Conservation (phyloP, 2,113 vertebrate genomes). For the Ictalurus furcatus region DNA sequence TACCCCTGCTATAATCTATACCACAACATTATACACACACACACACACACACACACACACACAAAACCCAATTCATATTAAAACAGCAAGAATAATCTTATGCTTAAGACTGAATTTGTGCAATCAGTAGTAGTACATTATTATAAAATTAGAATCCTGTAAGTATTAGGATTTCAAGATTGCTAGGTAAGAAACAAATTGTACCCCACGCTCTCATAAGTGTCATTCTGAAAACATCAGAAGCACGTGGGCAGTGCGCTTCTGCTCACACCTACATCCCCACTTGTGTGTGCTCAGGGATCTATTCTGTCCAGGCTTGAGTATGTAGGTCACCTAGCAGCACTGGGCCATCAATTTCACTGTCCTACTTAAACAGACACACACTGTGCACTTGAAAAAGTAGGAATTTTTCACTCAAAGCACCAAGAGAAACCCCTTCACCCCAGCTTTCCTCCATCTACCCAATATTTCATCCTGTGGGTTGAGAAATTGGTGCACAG, state of each 20-base stretch:
- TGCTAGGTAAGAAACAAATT: slow-evolving; percentile 3
- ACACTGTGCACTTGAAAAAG: slow-evolving; percentile 56
- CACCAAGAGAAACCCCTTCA: slow-evolving; percentile 38
- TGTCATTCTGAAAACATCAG: slow-evolving; percentile 40
- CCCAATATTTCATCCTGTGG: slow-evolving; percentile 40
- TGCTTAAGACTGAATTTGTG: neutral
- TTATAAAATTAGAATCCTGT: neutral
- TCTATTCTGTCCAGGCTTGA: slow-evolving; percentile 59
- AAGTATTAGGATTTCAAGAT: neutral
- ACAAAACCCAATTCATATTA: neutral
- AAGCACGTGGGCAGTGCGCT: slow-evolving; percentile 28
- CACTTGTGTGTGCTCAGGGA: slow-evolving; percentile 48
- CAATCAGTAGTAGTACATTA: neutral
- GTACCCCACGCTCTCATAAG: slow-evolving; percentile 32
- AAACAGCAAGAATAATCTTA: neutral
- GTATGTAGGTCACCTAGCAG: slow-evolving; percentile 67
- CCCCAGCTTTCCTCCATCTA: slow-evolving; percentile 30
- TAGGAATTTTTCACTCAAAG: slow-evolving; percentile 52
- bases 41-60: neutral
- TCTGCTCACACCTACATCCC: slow-evolving; percentile 45
- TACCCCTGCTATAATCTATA: neutral
- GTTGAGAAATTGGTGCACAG: slow-evolving; percentile 39
- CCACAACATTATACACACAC: neutral
- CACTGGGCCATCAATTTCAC: slow-evolving; percentile 64
- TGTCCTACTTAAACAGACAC: slow-evolving; percentile 66